Evolutionary conservation across 2,113 vertebrate species (phyloP), one percentile per base, ranked within the genome.

Genomic region (Dromas ardeola): DNA sequence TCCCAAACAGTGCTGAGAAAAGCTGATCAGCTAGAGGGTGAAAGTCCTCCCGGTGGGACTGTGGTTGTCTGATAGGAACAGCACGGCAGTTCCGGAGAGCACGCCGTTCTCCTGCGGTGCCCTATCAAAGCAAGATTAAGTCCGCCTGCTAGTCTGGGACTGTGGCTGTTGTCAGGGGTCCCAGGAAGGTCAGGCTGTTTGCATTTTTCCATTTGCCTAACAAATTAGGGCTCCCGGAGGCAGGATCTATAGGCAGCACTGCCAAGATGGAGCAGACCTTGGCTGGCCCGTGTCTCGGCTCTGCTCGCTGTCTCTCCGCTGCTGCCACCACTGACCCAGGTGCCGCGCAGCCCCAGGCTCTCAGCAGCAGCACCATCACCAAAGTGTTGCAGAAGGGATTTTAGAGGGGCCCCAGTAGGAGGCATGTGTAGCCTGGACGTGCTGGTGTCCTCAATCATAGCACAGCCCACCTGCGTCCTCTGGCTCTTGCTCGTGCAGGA

Each of bases 81-180:
- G 69, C 65, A 5, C 5, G 16, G 43, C 50, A 5, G 26, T n/a
- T 73, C 63, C 65, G 86, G 72, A 70, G 69, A 25, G 4, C 4
- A 19, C 0, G 0, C 5, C 0, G 0, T 27, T 7, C 77, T 86
- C 81, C 93, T 17, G 47, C 4, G 0, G 16, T 90, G 87, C 52
- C 43, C 70, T 87, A 65, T 78, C 93, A 95, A 94, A 96, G 83
- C 47, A 52, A 45, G 73, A 91, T 89, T 69, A 79, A 85, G 59
- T 61, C 86, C 5, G 7, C 52, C 56, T 76, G 77, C 85, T 67
- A n/a, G 32, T 32, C 45, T 56, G 86, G 77, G 80, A 5, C 77
- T 73, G 72, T 50, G 58, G 72, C 50, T 94, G 66, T 79, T 94
- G 29, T 62, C 86, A 71, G 77, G 72, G 59, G 69, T 52, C 59